Percentiles rank a stretch among this genome's conserved stretches.
Conservation (phyloP, 2,113 vertebrate species). For the Nansenia antarctica region DNA sequence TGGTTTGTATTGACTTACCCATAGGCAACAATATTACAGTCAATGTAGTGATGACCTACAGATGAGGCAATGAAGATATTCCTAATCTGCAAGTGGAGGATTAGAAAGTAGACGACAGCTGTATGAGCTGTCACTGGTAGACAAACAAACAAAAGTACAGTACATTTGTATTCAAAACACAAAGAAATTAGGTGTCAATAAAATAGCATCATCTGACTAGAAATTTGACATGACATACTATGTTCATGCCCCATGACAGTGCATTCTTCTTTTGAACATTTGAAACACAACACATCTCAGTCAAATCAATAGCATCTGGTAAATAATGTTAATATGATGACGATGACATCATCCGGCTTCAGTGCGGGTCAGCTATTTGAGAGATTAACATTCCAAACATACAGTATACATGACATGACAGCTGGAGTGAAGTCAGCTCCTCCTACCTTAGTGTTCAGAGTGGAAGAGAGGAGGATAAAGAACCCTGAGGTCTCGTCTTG, state of each 20-base stretch:
- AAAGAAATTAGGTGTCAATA: neutral
- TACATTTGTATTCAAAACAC: no score
- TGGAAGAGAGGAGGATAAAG: slow-evolving; percentile 73
- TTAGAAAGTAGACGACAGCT: no score
- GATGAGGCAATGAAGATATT: slow-evolving; percentile 80
- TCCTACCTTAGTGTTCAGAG: slow-evolving; percentile 82
- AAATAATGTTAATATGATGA: no score
- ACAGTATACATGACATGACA: no score
- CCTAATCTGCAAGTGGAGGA: slow-evolving; percentile 79
- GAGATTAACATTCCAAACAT: no score
- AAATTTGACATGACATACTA: neutral
- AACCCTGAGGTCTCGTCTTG: slow-evolving; percentile 74
- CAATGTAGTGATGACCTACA: slow-evolving; percentile 76
- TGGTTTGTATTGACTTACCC: slow-evolving; percentile 82
- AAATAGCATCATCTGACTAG: neutral
- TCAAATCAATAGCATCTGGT: no score
- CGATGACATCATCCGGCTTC: no score
- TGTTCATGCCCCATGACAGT: neutral
- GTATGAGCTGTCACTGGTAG: no score
- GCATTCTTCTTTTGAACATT: no score
- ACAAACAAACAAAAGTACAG: no score
- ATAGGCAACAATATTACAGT: slow-evolving; percentile 82
- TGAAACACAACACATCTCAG: no score
- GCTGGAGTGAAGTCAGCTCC: neutral
- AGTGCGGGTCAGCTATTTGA: no score